A percentile compares a stretch with the other conserved stretches of the same genome.
Conservation (phyloP, 2,888 invertebrate genomes). For the Arenicola marina region DNA sequence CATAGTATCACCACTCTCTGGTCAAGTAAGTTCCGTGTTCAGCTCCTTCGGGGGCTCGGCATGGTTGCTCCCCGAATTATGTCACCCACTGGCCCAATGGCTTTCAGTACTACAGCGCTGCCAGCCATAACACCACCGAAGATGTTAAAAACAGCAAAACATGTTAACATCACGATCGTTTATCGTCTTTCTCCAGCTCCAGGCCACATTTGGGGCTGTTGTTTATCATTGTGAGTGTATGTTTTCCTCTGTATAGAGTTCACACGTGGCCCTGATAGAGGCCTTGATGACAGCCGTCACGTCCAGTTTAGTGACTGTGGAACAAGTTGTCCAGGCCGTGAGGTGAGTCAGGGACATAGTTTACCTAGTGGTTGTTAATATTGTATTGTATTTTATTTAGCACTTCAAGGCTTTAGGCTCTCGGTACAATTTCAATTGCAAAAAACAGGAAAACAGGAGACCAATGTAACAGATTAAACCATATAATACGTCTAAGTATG, state of each 20-base stretch:
- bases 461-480: too few species aligned
- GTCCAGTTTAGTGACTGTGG: conserved; percentile 86
- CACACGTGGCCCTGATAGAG: conserved; percentile 95
- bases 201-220: not conserved
- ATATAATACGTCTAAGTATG: too few species aligned
- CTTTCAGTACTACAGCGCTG: too few species aligned
- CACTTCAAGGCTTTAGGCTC: too few species aligned
- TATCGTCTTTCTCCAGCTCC: not conserved
- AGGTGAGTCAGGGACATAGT: conserved; percentile 62
- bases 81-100: too few species aligned
- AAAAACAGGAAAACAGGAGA: not conserved
- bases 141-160: too few species aligned
- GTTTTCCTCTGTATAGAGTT: conserved; percentile 71
- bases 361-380: not conserved
- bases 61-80: too few species aligned
- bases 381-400: not conserved
- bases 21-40: too few species aligned
- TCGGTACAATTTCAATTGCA: not conserved
- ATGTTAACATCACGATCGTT: too few species aligned
- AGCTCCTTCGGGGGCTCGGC: too few species aligned
- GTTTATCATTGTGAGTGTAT: not conserved
- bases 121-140: too few species aligned
- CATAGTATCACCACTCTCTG: too few species aligned
- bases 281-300: conserved; percentile 92
- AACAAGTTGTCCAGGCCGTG: conserved; percentile 83